Conservation (phyloP, 2,797 vertebrate species). For the Muscicapa striata region DNA sequence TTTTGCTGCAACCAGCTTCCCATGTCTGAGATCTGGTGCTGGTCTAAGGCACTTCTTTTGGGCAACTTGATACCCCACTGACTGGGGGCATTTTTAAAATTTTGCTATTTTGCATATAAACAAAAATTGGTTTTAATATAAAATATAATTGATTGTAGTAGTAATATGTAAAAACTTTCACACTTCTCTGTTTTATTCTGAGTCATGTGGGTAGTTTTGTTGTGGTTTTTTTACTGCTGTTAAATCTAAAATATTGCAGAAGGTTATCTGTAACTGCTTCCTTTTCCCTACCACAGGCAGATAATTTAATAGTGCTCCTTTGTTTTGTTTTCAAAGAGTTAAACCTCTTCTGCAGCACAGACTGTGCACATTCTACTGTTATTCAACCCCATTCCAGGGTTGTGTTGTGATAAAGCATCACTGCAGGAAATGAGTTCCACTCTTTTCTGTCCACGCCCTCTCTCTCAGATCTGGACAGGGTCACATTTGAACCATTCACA, state of each 20-base stretch:
- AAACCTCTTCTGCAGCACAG: slow-evolving; percentile 9
- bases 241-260: neutral
- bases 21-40: neutral
- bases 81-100: neutral
- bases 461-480: neutral
- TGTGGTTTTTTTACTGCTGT: neutral
- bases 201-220: neutral
- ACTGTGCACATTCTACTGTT: neutral
- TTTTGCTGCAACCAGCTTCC: neutral
- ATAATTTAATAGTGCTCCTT: slow-evolving; percentile 37
- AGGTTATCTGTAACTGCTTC: neutral
- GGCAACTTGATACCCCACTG: neutral
- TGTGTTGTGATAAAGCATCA: neutral
- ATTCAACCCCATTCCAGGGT: neutral
- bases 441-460: neutral
- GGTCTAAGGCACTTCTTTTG: neutral
- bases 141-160: neutral
- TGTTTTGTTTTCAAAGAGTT: slow-evolving; percentile 33
- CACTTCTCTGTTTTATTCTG: neutral
- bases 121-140: neutral
- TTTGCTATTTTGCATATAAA: neutral
- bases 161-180: neutral
- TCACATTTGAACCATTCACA: neutral
- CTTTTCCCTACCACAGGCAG: neutral
- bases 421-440: neutral